Conservation (phyloP, 2,113 vertebrate species). For the Hipposideros armiger region DNA sequence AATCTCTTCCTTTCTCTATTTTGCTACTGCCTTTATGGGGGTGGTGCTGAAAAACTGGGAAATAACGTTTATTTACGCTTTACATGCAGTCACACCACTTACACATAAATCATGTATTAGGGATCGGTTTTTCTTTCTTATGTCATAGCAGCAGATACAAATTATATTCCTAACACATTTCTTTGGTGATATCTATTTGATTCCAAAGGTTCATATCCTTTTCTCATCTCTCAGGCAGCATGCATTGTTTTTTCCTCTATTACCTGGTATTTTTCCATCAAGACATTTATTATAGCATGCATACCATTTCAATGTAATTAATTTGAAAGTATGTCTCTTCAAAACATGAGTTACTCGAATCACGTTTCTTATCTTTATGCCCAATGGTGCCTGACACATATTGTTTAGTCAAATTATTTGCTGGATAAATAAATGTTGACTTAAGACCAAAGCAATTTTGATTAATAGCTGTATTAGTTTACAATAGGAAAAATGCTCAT, state of each 20-base stretch:
- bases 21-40: neutral
- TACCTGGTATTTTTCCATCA: neutral
- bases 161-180: neutral
- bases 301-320: conserved; percentile 1
- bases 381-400: neutral
- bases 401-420: conserved; percentile 39
- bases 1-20: neutral
- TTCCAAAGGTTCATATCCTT: neutral
- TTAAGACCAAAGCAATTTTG: neutral
- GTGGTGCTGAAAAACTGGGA: neutral
- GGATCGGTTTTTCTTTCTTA: neutral
- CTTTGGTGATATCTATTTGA: neutral
- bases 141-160: neutral
- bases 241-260: neutral
- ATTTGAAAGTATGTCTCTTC: conserved; percentile 51
- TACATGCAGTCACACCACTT: neutral
- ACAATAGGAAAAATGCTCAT: neutral
- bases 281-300: neutral
- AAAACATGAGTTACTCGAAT: conserved; percentile 23
- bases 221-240: neutral
- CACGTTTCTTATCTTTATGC: conserved; percentile 22
- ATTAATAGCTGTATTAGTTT: neutral
- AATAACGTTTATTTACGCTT: neutral
- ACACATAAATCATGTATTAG: neutral
- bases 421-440: conserved; percentile 52